These are phyloP conservation scores for Ispidina lecontei DNA, from an alignment of 2,797 vertebrate genomes.

Conservation along the genomic window DNA sequence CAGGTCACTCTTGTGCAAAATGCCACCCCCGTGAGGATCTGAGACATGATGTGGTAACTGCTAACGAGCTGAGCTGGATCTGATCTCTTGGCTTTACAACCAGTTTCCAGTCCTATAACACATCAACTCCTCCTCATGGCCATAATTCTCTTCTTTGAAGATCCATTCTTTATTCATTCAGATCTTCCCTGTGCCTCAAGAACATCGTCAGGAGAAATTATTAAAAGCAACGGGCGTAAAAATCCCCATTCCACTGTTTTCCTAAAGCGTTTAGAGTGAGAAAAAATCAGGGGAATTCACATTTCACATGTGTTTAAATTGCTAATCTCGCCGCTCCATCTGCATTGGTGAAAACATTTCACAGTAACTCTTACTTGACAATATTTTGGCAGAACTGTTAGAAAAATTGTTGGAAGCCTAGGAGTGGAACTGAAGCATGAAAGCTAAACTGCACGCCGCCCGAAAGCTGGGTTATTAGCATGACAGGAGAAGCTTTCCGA, in stretches of 20 bases:
- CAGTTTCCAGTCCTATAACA: not conserved
- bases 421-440: slow-evolving; percentile 68
- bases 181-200: slow-evolving; percentile 29
- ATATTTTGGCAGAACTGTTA: slow-evolving; percentile 64
- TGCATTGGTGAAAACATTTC: slow-evolving; percentile 57
- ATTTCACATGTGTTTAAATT: slow-evolving; percentile 63
- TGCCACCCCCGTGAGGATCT: slow-evolving; percentile 15
- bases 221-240: slow-evolving; percentile 18
- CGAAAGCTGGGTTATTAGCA: slow-evolving; percentile 54
- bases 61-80: not conserved
- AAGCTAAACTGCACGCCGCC: slow-evolving; percentile 59
- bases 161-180: slow-evolving; percentile 44
- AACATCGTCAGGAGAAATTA: slow-evolving; percentile 36
- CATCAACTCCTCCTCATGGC: slow-evolving; percentile 11
- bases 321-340: slow-evolving; percentile 31
- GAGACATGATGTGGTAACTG: not conserved
- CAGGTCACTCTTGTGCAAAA: not conserved
- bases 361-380: slow-evolving; percentile 21
- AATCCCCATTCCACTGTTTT: slow-evolving; percentile 30
- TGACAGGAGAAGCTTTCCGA: slow-evolving; percentile 56
- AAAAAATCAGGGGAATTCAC: slow-evolving; percentile 56
- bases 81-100: slow-evolving; percentile 1
- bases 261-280: slow-evolving; percentile 34
- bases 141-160: slow-evolving; percentile 24
- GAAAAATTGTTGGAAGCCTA: slow-evolving; percentile 62